Evolutionary conservation across 2,113 vertebrate species (phyloP).

Genomic region (Gymnarchus niloticus): DNA sequence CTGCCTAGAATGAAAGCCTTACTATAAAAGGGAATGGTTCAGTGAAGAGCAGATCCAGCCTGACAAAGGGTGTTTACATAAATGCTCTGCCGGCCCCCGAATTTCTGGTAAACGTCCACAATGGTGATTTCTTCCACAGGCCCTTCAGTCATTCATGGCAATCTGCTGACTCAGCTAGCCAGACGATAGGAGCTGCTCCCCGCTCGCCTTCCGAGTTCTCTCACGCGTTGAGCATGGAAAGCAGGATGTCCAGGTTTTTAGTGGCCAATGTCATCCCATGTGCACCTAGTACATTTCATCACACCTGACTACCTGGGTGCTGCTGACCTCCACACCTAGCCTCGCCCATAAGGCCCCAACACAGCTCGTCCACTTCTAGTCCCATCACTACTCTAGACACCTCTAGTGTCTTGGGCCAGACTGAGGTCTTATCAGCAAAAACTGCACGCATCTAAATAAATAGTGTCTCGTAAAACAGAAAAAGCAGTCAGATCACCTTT

Average conservation of each 20-base stretch:
- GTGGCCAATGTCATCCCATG: conserved; percentile 44
- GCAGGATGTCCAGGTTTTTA: conserved; percentile 43
- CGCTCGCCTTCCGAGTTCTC: conserved; percentile 38
- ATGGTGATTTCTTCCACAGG: background rate
- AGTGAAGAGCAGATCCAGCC: background rate
- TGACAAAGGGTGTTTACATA: background rate
- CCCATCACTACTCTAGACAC: too few species aligned
- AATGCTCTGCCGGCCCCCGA: background rate
- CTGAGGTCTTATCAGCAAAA: too few species aligned
- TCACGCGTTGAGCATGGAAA: conserved; percentile 44
- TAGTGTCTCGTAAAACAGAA: too few species aligned
- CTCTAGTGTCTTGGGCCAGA: too few species aligned
- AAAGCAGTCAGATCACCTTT: too few species aligned
- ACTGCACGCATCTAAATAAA: too few species aligned
- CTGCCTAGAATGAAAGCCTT: background rate
- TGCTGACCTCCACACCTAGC: too few species aligned
- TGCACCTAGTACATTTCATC: conserved; percentile 27
- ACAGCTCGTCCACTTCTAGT: too few species aligned
- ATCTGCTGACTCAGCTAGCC: background rate
- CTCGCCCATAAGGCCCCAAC: too few species aligned
- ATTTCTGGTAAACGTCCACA: background rate
- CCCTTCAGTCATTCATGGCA: background rate
- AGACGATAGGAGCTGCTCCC: background rate
- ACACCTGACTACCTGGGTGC: background rate
- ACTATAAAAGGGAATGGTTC: conserved; percentile 1